Conservation (phyloP, 1,140 invertebrate species). For the Nymphalis io region DNA sequence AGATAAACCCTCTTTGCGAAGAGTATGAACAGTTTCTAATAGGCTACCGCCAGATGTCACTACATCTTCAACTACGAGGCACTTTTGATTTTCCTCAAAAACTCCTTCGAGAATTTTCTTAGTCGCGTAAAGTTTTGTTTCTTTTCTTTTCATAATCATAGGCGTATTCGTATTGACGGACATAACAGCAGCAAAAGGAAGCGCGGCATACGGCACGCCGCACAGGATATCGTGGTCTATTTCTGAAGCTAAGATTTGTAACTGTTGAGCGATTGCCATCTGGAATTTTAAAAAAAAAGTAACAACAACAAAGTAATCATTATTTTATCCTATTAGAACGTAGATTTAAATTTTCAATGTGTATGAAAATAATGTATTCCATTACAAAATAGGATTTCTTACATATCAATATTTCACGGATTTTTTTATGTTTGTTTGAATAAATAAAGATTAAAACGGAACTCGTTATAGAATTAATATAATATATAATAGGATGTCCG, state of each 20-base stretch:
- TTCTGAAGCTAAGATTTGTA: conserved; percentile 52
- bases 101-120: conserved; percentile 97
- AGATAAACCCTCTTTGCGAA: conserved; percentile 86
- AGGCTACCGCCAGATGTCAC: conserved; percentile 97
- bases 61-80: conserved; percentile 97
- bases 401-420: no score
- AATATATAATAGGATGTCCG: no score
- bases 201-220: conserved; percentile 97
- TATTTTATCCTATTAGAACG: background rate
- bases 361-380: no score
- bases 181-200: conserved; percentile 95
- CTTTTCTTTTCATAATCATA: conserved; percentile 94
- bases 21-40: conserved; percentile 90
- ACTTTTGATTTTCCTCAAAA: conserved; percentile 88
- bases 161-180: conserved; percentile 87
- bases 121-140: conserved; percentile 96
- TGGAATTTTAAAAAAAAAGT: conserved; percentile 30
- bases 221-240: conserved; percentile 87
- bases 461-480: no score
- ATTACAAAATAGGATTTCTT: no score
- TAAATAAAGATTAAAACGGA: no score
- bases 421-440: no score
- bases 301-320: background rate
- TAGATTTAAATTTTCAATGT: no score
- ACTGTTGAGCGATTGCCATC: conserved; percentile 57